phyloP scores from a whole-genome alignment of 2,888 invertebrate species.

The Harpalus rubripes region DNA sequence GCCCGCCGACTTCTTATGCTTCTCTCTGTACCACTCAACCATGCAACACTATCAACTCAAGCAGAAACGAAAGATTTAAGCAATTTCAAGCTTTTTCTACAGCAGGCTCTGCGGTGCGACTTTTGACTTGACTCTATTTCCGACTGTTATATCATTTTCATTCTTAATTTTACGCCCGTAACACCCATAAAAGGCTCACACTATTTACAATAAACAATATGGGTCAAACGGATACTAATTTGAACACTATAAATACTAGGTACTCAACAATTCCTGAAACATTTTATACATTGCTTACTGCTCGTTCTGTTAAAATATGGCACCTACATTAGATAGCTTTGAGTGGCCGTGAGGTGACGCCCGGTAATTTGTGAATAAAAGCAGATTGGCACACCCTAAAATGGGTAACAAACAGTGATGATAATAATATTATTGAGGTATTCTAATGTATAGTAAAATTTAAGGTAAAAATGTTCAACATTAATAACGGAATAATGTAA shows the following conservation, averaged over 20 bases:
- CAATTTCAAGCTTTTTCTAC: constrained; percentile 53
- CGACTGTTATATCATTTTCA: constrained; percentile 24
- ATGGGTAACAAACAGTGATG: too few relatives aligned
- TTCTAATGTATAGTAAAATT: too few relatives aligned
- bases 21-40: constrained; percentile 71
- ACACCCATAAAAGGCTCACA: background rate
- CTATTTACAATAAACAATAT: background rate
- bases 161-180: constrained; percentile 9
- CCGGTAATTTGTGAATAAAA: too few relatives aligned
- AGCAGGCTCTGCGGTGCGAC: background rate
- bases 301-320: too few relatives aligned
- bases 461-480: too few relatives aligned
- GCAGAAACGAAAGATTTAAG: constrained; percentile 69
- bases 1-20: constrained; percentile 71
- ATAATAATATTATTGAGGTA: too few relatives aligned
- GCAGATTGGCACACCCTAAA: too few relatives aligned
- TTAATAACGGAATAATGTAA: too few relatives aligned
- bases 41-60: background rate
- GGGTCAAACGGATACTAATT: background rate
- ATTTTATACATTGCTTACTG: too few relatives aligned
- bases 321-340: too few relatives aligned
- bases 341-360: too few relatives aligned
- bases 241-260: background rate
- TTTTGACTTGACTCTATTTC: background rate
- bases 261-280: too few relatives aligned